These are phyloP conservation scores for Cosmorhoe ocellata DNA, from an alignment of 2,888 invertebrate species.

Conservation along the genomic window DNA sequence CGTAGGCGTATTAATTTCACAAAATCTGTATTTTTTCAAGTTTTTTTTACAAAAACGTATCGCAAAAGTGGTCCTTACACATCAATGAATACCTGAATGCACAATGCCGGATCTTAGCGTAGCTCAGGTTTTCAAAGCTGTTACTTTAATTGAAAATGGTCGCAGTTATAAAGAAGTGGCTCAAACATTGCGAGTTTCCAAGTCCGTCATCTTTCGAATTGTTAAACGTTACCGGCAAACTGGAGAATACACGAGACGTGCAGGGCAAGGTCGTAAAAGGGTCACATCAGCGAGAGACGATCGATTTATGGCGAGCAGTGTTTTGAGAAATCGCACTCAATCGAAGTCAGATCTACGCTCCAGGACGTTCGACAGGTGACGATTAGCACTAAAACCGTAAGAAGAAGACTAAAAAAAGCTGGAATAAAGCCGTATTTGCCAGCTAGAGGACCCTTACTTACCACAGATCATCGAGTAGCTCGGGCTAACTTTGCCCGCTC, in stretches of 20 bases:
- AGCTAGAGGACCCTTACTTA: background rate
- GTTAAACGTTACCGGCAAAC: slow-evolving; percentile 1
- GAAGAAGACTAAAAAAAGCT: background rate
- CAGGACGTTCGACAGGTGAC: background rate
- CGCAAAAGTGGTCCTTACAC: slow-evolving; percentile 1
- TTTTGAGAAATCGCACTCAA: background rate
- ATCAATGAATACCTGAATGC: slow-evolving; percentile 1
- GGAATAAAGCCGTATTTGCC: background rate
- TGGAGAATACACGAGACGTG: slow-evolving; percentile 2
- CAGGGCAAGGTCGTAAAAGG: background rate
- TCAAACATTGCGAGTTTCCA: slow-evolving; percentile 4
- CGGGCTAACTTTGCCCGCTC: background rate
- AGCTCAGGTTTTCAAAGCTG: background rate
- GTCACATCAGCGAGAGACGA: background rate
- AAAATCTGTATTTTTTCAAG: background rate
- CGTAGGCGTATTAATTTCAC: background rate
- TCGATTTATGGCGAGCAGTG: background rate
- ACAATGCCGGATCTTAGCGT: background rate
- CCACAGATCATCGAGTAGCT: too few relatives aligned
- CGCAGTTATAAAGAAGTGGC: slow-evolving; percentile 3
- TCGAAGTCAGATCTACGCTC: background rate
- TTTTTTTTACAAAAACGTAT: slow-evolving; percentile 1
- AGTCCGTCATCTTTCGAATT: background rate
- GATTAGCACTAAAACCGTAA: background rate
- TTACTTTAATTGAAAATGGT: background rate